Evolutionary conservation across 2,797 vertebrate genomes (phyloP).

Genomic region (Paramormyrops hopkinsi): DNA sequence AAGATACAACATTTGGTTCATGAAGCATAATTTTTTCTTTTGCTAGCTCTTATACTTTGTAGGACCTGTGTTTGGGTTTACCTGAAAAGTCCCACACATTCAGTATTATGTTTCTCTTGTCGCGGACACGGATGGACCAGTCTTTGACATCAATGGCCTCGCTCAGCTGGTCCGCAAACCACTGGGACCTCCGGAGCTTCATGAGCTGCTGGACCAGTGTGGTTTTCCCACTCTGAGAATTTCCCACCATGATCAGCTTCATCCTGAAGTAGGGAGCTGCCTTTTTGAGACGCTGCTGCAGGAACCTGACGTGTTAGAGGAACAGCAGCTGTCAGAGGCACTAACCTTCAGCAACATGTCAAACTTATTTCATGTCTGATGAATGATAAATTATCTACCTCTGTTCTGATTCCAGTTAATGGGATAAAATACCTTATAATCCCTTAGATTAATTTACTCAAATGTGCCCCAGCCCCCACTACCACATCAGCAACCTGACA

Average conservation of each 20-base stretch:
- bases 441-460: neutral
- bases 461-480: neutral
- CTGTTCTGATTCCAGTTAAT: neutral
- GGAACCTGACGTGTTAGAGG: conserved; percentile 64
- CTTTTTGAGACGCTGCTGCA: conserved; percentile 93
- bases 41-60: neutral
- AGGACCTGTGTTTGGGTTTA: conserved; percentile 38
- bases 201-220: conserved; percentile 81
- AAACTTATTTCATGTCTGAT: neutral
- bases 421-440: neutral
- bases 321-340: neutral
- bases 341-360: neutral
- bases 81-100: conserved; percentile 98
- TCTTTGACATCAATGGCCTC: conserved; percentile 76
- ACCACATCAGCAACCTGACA: conserved; percentile 66
- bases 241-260: conserved; percentile 93
- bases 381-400: neutral
- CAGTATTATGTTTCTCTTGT: conserved; percentile 75
- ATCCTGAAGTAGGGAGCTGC: conserved; percentile 87
- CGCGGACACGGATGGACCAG: conserved; percentile 74
- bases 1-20: neutral
- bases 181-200: conserved; percentile 68
- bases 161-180: conserved; percentile 43
- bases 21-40: neutral
- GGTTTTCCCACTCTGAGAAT: conserved; percentile 82